Percentiles rank a stretch among this genome's conserved stretches.
Conservation (phyloP, 2,113 vertebrate species). For the Perca fluviatilis region DNA sequence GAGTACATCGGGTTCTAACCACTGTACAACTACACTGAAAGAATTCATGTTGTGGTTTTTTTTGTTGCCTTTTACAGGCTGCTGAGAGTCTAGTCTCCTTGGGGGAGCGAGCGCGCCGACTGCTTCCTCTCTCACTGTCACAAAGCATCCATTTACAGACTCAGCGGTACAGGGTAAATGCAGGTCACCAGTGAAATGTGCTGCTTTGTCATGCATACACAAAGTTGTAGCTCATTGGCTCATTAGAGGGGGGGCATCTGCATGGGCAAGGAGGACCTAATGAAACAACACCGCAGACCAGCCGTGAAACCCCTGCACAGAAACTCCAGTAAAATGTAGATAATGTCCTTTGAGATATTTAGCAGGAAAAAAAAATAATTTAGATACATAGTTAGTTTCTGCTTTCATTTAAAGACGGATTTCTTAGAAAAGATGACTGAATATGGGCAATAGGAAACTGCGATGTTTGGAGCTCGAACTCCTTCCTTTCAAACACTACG, state of each 20-base stretch:
- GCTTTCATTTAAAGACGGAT: neutral
- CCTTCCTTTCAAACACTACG: neutral
- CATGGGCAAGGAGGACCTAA: slow-evolving; percentile 15
- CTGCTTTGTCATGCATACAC: slow-evolving; percentile 69
- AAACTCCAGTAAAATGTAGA: neutral
- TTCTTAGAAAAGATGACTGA: neutral
- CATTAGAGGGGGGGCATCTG: slow-evolving; percentile 24
- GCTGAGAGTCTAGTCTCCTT: slow-evolving; percentile 30
- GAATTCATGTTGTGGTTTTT: neutral
- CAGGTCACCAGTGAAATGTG: slow-evolving; percentile 71
- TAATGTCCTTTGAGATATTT: neutral
- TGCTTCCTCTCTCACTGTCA: slow-evolving; percentile 64
- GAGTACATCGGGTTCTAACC: neutral
- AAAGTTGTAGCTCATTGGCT: slow-evolving; percentile 46
- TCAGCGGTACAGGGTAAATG: slow-evolving; percentile 50
- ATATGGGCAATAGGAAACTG: neutral
- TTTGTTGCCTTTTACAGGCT: slow-evolving; percentile 23
- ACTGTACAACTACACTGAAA: neutral
- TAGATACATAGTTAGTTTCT: neutral
- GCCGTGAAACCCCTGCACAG: neutral
- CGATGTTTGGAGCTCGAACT: slow-evolving; percentile 13
- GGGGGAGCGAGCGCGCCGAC: slow-evolving; percentile 26
- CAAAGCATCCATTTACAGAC: slow-evolving; percentile 71
- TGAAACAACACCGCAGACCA: neutral
- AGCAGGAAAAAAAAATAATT: neutral